These are phyloP conservation scores for Chymomyza costata DNA, from an alignment of 1,140 invertebrate species.

Conservation along the genomic window DNA sequence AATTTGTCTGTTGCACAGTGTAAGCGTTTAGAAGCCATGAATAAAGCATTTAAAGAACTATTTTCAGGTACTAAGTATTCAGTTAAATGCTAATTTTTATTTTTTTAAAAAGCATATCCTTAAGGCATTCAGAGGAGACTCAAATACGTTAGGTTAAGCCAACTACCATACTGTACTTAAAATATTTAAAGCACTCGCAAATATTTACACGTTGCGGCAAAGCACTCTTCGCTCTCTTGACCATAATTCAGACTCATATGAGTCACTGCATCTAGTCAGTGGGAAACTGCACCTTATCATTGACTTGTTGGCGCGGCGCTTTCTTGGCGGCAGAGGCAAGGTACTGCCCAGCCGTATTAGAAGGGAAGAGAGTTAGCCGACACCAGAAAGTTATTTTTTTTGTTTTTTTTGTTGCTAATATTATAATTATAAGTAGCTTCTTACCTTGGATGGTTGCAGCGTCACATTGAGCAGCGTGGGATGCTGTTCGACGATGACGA, in stretches of 20 bases:
- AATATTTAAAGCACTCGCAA: slow-evolving; percentile 31
- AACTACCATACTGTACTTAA: too few relatives aligned
- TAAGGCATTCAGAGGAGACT: too few relatives aligned
- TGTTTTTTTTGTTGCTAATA: neutral
- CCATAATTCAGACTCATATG: too few relatives aligned
- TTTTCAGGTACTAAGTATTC: too few relatives aligned
- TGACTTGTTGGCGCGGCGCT: slow-evolving; percentile 15
- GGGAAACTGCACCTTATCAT: slow-evolving; percentile 43
- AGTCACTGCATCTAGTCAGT: slow-evolving; percentile 45
- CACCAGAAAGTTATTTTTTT: slow-evolving; percentile 8
- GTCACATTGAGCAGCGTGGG: slow-evolving; percentile 91
- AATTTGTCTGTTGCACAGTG: too few relatives aligned
- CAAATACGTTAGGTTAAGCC: too few relatives aligned
- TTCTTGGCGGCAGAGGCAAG: slow-evolving; percentile 2
- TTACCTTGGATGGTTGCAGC: slow-evolving; percentile 86
- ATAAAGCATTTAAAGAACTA: too few relatives aligned
- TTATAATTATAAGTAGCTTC: too few relatives aligned
- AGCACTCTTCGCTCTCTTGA: neutral
- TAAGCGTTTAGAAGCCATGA: too few relatives aligned
- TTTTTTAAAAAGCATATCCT: too few relatives aligned
- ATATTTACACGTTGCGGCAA: slow-evolving; percentile 63
- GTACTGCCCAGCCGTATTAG: slow-evolving; percentile 11
- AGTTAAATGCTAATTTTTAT: too few relatives aligned
- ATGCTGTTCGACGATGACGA: slow-evolving; percentile 89
- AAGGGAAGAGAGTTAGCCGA: slow-evolving; percentile 13